These are phyloP conservation scores for Actias luna DNA, from an alignment of 2,888 invertebrate species.

Conservation along the genomic window DNA sequence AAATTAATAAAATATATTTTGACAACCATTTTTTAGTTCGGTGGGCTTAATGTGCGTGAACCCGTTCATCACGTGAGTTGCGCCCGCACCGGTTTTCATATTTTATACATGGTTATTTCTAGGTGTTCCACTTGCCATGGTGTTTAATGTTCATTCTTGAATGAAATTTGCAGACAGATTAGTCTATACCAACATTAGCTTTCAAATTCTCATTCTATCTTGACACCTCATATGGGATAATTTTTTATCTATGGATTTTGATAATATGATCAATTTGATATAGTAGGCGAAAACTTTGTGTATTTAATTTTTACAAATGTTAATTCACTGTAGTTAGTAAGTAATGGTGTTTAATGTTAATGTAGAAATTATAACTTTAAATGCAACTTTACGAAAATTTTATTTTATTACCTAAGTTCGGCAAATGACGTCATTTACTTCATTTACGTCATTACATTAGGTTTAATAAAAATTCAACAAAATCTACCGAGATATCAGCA, in stretches of 20 bases:
- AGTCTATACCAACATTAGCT: background rate
- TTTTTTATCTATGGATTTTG: background rate
- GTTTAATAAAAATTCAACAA: no score
- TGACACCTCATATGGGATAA: background rate
- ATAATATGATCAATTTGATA: no score
- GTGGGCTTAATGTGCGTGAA: constrained; percentile 58
- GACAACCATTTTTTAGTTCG: constrained; percentile 44
- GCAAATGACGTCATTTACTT: no score
- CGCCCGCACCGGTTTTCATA: constrained; percentile 40
- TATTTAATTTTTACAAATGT: no score
- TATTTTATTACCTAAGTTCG: no score
- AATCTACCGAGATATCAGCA: no score
- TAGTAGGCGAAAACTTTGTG: no score
- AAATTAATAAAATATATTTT: constrained; percentile 13
- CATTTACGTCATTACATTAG: no score
- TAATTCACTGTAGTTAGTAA: no score
- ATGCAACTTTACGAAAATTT: no score
- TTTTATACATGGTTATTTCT: constrained; percentile 40
- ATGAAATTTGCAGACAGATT: background rate
- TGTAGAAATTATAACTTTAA: no score
- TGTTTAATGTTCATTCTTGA: background rate
- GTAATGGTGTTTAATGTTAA: no score
- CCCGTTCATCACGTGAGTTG: constrained; percentile 54
- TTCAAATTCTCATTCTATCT: background rate
- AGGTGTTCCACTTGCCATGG: constrained; percentile 18